These are phyloP conservation scores for Azorinus chamasolen DNA, from an alignment of 2,888 invertebrate genomes.

Conservation along the genomic window DNA sequence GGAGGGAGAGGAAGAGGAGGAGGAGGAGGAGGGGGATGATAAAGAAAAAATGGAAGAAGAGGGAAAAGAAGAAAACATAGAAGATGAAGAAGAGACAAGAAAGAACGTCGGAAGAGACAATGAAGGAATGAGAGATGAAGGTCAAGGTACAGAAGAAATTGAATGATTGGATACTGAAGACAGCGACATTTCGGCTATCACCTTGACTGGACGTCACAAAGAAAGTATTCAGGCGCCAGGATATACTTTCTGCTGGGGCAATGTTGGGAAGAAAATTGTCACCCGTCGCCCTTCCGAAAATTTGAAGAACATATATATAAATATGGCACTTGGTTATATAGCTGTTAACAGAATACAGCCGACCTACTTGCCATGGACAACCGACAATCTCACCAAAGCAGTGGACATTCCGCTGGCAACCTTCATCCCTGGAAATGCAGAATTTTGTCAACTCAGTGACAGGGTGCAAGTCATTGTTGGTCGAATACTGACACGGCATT, in stretches of 20 bases:
- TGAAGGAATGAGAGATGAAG: neutral
- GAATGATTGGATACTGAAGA: neutral
- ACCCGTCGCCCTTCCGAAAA: conserved; percentile 12
- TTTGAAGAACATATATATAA: conserved; percentile 22
- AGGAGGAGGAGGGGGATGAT: too few species aligned
- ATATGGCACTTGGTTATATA: conserved; percentile 40
- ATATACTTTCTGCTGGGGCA: neutral
- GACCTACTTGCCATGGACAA: neutral
- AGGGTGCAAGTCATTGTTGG: conserved; percentile 37
- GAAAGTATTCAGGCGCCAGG: too few species aligned
- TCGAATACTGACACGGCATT: conserved; percentile 21
- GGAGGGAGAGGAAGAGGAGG: too few species aligned
- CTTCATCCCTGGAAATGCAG: conserved; percentile 14
- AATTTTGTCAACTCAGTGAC: conserved; percentile 1
- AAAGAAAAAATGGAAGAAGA: too few species aligned
- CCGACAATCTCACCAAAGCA: neutral
- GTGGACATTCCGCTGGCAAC: conserved; percentile 8
- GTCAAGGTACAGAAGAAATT: conserved; percentile 7
- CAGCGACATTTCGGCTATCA: too few species aligned
- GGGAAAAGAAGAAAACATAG: too few species aligned
- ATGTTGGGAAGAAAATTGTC: conserved; percentile 20
- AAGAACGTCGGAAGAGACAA: neutral
- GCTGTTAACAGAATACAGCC: conserved; percentile 29
- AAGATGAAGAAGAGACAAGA: too few species aligned
- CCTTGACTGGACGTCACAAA: too few species aligned